These are phyloP conservation scores for Xylota segnis DNA, from an alignment of 2,888 invertebrate species.

Conservation along the genomic window DNA sequence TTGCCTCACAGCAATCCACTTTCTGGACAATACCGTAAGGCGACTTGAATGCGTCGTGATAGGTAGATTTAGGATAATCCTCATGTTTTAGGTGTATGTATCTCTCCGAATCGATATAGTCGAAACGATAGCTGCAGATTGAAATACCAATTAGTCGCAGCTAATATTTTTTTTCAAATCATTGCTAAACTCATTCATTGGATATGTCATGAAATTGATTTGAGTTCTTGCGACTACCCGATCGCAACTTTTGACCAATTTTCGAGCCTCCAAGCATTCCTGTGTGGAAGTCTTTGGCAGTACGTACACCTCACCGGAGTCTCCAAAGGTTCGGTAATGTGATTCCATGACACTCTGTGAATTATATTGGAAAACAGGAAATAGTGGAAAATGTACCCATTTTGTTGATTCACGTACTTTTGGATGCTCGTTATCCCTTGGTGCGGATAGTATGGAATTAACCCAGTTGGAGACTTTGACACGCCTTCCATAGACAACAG, in stretches of 20 bases:
- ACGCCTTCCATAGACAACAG: conserved; percentile 7
- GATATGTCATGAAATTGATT: conserved; percentile 52
- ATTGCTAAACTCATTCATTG: conserved; percentile 47
- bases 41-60: conserved; percentile 15
- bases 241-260: conserved; percentile 7
- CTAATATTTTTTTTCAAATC: not conserved
- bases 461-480: conserved; percentile 63
- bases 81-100: not conserved
- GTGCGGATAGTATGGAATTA: conserved; percentile 22
- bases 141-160: not conserved
- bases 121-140: conserved; percentile 39
- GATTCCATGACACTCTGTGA: not conserved
- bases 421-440: conserved; percentile 38
- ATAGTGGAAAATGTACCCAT: not conserved
- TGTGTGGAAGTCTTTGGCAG: conserved; percentile 53
- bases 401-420: conserved; percentile 10
- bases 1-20: conserved; percentile 15
- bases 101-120: not conserved
- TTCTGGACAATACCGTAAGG: conserved; percentile 15
- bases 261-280: conserved; percentile 36
- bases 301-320: not conserved
- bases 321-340: conserved; percentile 56
- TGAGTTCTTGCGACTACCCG: not conserved
- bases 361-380: no score
- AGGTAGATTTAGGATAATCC: not conserved